Base-by-base conservation (phyloP, 1,140 invertebrate genomes). In the Hyles vespertilio region DNA sequence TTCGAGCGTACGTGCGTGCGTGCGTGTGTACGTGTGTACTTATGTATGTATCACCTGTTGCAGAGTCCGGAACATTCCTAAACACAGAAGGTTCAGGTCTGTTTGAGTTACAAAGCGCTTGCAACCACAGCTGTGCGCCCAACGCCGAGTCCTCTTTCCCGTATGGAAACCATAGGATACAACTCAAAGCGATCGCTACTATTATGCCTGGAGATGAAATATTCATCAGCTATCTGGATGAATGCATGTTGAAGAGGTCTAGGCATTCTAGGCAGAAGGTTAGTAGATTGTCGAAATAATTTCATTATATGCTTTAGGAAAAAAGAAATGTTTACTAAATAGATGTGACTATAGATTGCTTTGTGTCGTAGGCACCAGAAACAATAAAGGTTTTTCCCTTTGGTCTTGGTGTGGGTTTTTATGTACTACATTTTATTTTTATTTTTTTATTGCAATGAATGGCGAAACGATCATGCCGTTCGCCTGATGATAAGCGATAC, bases 31-130 rank as follows among this genome's bases (percentile, higher is more conserved):
- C 22, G 22, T 22, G 22, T 22, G 22, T 22, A 22, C 22, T 22
- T 22, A 22, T 22, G 22, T 22, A 22, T 22, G 22, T 51, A 43
- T 52, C 49, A 47, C 43, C 50, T 59, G 50, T 86, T 84, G 34
- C 80, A 97, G 96, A 94, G 80, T 94, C 95, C 49, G 97, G 96
- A 12, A 90, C 92, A 59, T 99, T 98, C 84, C 82, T 98, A 10
- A 96, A 98, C 81, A 97, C 95, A 83, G 97, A 99, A 91, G 98
- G 97, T 2, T 97, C 97, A 11, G 98, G 95, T 2, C 86, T 99
- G 0, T 99, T 96, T 87, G 74, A 91, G 11, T 68, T 95, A 1
- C 97, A 98, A 81, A 98, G 97, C 79, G 90, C 94, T 43, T 93
- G 95, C 56, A 99, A 99, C 89, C 98, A 99, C 84, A 98, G 96